Evolutionary conservation across 2,888 invertebrate genomes (phyloP).

Genomic region (Rotaria sp.): DNA sequence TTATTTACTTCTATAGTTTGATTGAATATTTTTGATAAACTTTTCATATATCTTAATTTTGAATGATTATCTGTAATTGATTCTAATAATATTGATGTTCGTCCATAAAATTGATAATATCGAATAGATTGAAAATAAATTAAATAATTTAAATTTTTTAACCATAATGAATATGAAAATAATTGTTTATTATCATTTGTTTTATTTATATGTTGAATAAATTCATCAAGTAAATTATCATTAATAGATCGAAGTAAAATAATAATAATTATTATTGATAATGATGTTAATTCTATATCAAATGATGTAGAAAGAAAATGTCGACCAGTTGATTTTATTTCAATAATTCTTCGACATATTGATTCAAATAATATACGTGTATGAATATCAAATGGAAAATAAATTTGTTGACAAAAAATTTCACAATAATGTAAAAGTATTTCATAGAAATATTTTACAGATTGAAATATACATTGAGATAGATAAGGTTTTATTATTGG

Average conservation of each 20-base stretch:
- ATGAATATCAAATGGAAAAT: background rate
- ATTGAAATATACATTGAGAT: background rate
- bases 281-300: background rate
- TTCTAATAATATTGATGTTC: background rate
- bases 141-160: constrained; percentile 1
- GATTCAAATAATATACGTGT: background rate
- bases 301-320: background rate
- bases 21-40: background rate
- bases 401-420: background rate
- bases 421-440: background rate
- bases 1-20: background rate
- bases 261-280: background rate
- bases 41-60: background rate
- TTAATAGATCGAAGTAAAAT: background rate
- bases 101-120: constrained; percentile 4
- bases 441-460: background rate
- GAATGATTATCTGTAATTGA: constrained; percentile 11
- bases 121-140: background rate
- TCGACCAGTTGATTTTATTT: background rate
- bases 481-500: background rate
- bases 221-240: background rate
- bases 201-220: constrained; percentile 11
- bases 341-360: background rate
- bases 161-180: constrained; percentile 21
- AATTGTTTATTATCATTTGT: background rate